These are phyloP conservation scores for Apodemia zela DNA, from an alignment of 2,888 invertebrate genomes.

Conservation along the genomic window DNA sequence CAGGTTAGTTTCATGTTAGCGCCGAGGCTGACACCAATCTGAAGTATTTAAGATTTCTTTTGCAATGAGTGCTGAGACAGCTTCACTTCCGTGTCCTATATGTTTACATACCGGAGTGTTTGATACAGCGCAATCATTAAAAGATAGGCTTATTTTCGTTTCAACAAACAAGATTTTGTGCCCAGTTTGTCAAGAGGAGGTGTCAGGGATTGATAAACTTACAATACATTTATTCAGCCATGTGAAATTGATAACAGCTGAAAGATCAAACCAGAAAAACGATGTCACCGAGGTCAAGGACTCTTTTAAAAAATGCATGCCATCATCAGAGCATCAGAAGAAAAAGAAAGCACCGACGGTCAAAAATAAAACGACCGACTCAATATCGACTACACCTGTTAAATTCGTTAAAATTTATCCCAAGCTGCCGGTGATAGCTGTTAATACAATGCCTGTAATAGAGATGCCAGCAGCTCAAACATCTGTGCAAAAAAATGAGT, in stretches of 20 bases:
- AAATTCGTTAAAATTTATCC: slow-evolving; percentile 73
- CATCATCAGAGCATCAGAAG: slow-evolving; percentile 43
- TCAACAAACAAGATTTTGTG: slow-evolving; percentile 88
- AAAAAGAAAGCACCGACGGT: slow-evolving; percentile 49
- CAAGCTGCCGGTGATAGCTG: slow-evolving; percentile 62
- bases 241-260: slow-evolving; percentile 61
- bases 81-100: slow-evolving; percentile 86
- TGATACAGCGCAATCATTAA: slow-evolving; percentile 84
- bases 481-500: slow-evolving; percentile 40
- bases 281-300: slow-evolving; percentile 36
- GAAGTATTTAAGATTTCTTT: slow-evolving; percentile 11
- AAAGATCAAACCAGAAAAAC: slow-evolving; percentile 38
- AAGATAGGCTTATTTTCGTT: slow-evolving; percentile 86
- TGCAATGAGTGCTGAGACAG: slow-evolving; percentile 72
- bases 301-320: slow-evolving; percentile 15
- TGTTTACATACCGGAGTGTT: slow-evolving; percentile 87
- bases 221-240: slow-evolving; percentile 92
- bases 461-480: slow-evolving; percentile 49
- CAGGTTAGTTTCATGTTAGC: slow-evolving; percentile 57
- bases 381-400: slow-evolving; percentile 49
- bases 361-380: slow-evolving; percentile 63
- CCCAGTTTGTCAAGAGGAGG: slow-evolving; percentile 88
- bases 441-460: slow-evolving; percentile 58
- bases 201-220: slow-evolving; percentile 89
- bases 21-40: slow-evolving; percentile 36